Base-by-base conservation (phyloP, 2,888 invertebrate species). In the Malacosoma neustria region DNA sequence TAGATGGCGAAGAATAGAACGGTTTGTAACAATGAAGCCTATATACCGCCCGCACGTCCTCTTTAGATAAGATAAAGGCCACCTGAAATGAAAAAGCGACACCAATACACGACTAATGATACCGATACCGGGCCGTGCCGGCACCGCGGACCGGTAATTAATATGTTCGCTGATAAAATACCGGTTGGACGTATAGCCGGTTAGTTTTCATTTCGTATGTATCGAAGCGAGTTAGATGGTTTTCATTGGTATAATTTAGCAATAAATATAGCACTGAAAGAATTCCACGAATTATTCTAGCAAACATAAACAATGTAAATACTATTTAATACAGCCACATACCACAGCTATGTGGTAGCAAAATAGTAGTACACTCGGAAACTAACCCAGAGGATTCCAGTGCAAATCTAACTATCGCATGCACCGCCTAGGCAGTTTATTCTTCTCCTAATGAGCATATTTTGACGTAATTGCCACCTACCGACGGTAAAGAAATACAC, bases 51-150 rank as follows among this genome's bases (percentile, higher is more conserved):
- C 84, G 82, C 80, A 85, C 85, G 85, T 85, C 84, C 84, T 84
- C 81, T 81, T 77, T 85, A 77, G 84, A 85, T 85, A 79, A 85
- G 84, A 85, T 84, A 85, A 76, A 70, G 74, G 72, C 71, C 68
- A 76, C 70, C 70, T 73, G 71, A 74, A 77, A 69, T 64, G 66
- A 61, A 70, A 55, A 67, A 65, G 60, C 71, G 81, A 72, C 84
- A 81, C 76, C 76, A 79, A 80, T 80, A 71, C 67, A 61, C 57
- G 54, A 52, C 61, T 79, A 79, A 79, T 76, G 73, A 70, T 69
- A 67, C 65, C 57, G 73, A 75, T 72, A 74, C 41, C 22, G 40
- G 11, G 14, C 39, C 44, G 54, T 43, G 53, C 59, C 49, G 53
- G 57, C 60, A 61, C 54, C 45, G 46, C 52, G 57, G 70, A 70